Conservation (phyloP, 2,888 invertebrate genomes). For the Calliopum simillimum region DNA sequence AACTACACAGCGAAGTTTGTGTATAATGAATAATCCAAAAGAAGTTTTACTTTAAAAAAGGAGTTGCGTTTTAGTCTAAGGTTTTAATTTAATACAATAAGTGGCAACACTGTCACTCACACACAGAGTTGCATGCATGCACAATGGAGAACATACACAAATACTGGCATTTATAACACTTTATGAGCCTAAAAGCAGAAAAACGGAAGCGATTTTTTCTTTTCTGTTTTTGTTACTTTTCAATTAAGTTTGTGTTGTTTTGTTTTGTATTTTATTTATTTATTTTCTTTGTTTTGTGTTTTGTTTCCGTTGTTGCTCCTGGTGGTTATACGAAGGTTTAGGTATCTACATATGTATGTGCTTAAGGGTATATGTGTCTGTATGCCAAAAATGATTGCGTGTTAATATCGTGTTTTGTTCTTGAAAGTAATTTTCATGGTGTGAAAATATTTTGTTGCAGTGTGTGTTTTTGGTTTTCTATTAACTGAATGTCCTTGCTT, state of each 20-base stretch:
- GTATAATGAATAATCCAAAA: too few species aligned
- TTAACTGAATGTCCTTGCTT: constrained; percentile 16
- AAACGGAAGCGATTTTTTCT: constrained; percentile 21
- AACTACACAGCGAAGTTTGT: too few species aligned
- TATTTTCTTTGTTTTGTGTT: constrained; percentile 4
- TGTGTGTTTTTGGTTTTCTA: background rate
- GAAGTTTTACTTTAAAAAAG: too few species aligned
- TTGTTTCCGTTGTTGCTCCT: constrained; percentile 2
- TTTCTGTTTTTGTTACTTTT: constrained; percentile 8
- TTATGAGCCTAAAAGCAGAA: constrained; percentile 28
- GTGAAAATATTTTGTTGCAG: constrained; percentile 18
- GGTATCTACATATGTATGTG: background rate
- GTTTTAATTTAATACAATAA: too few species aligned
- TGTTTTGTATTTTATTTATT: background rate
- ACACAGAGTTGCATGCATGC: too few species aligned
- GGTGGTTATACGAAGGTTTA: background rate
- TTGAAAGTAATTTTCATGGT: constrained; percentile 20
- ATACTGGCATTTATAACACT: constrained; percentile 8
- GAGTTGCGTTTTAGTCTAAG: too few species aligned
- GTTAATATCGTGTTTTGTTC: constrained; percentile 21
- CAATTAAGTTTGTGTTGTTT: constrained; percentile 4
- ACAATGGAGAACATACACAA: too few species aligned
- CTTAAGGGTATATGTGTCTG: background rate
- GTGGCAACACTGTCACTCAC: too few species aligned
- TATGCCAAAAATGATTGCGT: constrained; percentile 19